These are phyloP conservation scores for Amblyjoppa proteus DNA, from an alignment of 2,888 invertebrate species.

Conservation along the genomic window DNA sequence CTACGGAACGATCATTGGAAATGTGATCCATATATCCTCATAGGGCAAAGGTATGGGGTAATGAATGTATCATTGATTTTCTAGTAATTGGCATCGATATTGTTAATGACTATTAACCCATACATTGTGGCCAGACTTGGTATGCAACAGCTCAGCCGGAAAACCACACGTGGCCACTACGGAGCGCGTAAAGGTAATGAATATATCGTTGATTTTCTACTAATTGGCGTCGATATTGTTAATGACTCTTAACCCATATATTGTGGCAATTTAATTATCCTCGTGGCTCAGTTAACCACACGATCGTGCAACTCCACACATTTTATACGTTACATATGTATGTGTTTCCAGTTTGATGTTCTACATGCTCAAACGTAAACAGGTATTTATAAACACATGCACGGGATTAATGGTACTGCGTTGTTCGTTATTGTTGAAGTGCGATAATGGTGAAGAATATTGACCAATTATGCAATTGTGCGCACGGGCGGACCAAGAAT, in stretches of 20 bases:
- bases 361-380: too few relatives aligned
- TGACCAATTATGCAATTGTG: slow-evolving; percentile 10
- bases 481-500: background rate
- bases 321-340: background rate
- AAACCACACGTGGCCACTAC: too few relatives aligned
- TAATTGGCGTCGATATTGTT: slow-evolving; percentile 4
- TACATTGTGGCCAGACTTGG: too few relatives aligned
- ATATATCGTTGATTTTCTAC: slow-evolving; percentile 23
- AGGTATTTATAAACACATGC: background rate
- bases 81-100: too few relatives aligned
- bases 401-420: background rate
- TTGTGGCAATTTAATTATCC: slow-evolving; percentile 12
- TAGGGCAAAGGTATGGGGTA: too few relatives aligned
- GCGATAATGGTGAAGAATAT: background rate
- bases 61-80: slow-evolving; percentile 6
- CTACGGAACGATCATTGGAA: too few relatives aligned
- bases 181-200: too few relatives aligned
- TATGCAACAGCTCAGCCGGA: too few relatives aligned
- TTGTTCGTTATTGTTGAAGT: background rate
- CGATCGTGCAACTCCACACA: background rate
- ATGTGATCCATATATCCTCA: too few relatives aligned
- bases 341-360: background rate
- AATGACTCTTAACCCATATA: slow-evolving; percentile 1
- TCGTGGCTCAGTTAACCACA: background rate
- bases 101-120: too few relatives aligned